Evolutionary conservation across 64 coral and sea anemone species (phyloP).

Genomic region (Anthopleura sola): DNA sequence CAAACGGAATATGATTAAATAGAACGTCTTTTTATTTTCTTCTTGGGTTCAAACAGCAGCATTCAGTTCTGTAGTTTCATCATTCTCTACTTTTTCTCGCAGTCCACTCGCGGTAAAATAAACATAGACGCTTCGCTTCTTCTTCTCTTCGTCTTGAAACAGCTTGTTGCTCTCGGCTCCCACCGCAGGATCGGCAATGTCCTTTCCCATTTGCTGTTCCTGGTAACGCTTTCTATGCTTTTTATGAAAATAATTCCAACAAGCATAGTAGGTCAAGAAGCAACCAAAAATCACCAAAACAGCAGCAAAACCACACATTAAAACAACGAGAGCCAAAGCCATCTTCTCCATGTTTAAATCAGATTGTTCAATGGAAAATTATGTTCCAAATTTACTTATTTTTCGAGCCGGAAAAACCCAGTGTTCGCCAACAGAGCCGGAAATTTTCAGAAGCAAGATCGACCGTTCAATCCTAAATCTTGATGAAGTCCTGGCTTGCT

Average conservation of each 20-base stretch:
- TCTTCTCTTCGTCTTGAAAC: constrained; percentile 12
- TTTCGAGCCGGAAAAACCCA: neutral
- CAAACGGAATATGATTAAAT: neutral
- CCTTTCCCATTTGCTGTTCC: constrained; percentile 8
- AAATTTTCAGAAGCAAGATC: neutral
- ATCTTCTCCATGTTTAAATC: constrained; percentile 25
- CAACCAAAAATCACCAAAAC: constrained; percentile 28
- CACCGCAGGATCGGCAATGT: neutral
- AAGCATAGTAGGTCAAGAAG: constrained; percentile 29
- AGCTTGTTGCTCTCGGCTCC: constrained; percentile 19
- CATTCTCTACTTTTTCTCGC: constrained; percentile 10
- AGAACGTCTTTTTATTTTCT: neutral
- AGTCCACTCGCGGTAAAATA: constrained; percentile 30
- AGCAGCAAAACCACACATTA: constrained; percentile 31
- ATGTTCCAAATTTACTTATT: neutral
- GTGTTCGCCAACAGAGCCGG: no score
- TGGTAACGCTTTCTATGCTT: constrained; percentile 7
- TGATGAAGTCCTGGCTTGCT: neutral
- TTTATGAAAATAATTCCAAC: constrained; percentile 36
- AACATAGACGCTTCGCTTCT: constrained; percentile 21
- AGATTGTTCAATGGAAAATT: neutral
- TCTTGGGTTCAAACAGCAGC: neutral
- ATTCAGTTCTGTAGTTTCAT: constrained; percentile 13
- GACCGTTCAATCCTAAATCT: neutral
- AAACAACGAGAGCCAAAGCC: constrained; percentile 20